Percentiles rank a stretch among this genome's conserved stretches.
Conservation (phyloP, 2,888 invertebrate species). For the Axea sp. region DNA sequence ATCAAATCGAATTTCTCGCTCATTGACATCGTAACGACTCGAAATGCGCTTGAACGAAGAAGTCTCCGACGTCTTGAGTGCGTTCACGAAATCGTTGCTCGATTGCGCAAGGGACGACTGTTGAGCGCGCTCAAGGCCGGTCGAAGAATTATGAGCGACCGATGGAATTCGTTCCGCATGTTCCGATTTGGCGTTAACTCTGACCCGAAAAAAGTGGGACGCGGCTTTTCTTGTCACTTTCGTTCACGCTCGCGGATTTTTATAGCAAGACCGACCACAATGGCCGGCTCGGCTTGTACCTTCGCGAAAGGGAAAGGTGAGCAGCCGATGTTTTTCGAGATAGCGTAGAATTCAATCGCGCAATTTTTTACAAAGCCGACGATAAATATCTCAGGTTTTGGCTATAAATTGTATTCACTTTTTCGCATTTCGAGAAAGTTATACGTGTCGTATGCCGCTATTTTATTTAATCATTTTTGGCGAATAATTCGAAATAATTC, state of each 20-base stretch:
- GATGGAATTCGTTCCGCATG: slow-evolving; percentile 59
- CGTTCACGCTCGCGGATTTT: slow-evolving; percentile 39
- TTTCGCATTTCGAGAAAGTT: not conserved
- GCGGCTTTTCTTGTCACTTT: slow-evolving; percentile 54
- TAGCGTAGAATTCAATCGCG: slow-evolving; percentile 33
- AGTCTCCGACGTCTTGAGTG: slow-evolving; percentile 24
- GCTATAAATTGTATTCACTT: slow-evolving; percentile 22
- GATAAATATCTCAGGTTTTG: slow-evolving; percentile 40
- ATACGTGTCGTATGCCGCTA: too few species aligned
- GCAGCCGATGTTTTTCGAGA: slow-evolving; percentile 44
- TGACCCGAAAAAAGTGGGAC: slow-evolving; percentile 49
- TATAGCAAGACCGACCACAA: slow-evolving; percentile 24
- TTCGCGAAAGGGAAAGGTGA: slow-evolving; percentile 54
- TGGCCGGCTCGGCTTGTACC: slow-evolving; percentile 25
- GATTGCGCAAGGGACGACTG: slow-evolving; percentile 55
- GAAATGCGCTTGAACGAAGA: slow-evolving; percentile 12
- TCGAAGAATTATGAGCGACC: slow-evolving; percentile 67
- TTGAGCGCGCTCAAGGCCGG: slow-evolving; percentile 71
- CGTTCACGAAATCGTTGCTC: slow-evolving; percentile 46
- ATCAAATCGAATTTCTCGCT: too few species aligned
- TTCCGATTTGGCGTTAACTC: slow-evolving; percentile 41
- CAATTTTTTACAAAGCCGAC: slow-evolving; percentile 11
- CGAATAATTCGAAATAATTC: too few species aligned
- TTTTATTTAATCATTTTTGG: too few species aligned
- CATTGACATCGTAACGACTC: too few species aligned